Conservation (phyloP, 2,797 vertebrate species). For the Furcifer pardalis region DNA sequence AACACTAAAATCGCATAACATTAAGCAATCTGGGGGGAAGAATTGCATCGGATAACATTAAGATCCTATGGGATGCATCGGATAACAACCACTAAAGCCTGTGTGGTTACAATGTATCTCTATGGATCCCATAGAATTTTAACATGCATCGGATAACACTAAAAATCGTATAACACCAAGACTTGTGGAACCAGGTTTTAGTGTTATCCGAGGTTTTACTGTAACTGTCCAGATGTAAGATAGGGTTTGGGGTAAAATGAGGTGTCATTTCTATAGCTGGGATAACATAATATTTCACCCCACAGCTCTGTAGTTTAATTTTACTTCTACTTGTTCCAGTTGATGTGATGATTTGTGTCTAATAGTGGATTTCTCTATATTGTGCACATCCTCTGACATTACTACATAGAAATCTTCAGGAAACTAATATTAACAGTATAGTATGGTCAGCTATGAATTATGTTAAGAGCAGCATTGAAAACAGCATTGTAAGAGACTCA, state of each 20-base stretch:
- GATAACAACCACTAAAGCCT: too few species aligned
- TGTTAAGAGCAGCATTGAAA: not conserved
- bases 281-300: not conserved
- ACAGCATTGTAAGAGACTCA: not conserved
- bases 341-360: not conserved
- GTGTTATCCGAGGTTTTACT: too few species aligned
- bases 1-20: too few species aligned
- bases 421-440: not conserved
- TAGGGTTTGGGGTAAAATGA: not conserved
- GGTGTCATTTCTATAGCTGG: not conserved
- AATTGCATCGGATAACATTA: too few species aligned
- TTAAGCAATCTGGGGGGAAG: too few species aligned
- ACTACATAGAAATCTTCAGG: not conserved
- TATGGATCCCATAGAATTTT: too few species aligned
- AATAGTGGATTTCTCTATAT: not conserved
- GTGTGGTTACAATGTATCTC: too few species aligned
- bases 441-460: not conserved
- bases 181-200: too few species aligned
- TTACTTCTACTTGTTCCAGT: not conserved
- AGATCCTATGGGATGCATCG: too few species aligned
- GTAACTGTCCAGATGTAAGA: not conserved
- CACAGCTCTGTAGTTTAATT: too few species aligned
- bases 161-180: too few species aligned
- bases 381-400: not conserved
- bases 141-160: too few species aligned